Conservation (phyloP, 2,888 invertebrate genomes). For the Drosophila recens region DNA sequence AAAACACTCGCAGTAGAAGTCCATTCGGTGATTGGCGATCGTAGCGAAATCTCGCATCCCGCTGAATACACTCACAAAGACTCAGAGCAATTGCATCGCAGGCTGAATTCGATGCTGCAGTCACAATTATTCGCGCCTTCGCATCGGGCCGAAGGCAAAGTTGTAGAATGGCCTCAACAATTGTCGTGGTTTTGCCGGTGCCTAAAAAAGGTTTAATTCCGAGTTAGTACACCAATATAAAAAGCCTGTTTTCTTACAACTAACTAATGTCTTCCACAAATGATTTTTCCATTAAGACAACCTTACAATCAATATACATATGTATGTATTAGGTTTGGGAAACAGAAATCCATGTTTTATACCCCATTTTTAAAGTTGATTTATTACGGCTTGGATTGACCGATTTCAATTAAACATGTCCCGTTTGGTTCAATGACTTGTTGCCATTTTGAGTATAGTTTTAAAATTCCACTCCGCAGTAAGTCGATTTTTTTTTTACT, state of each 20-base stretch:
- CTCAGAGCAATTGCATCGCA: background rate
- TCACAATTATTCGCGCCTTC: background rate
- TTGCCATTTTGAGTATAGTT: too few species aligned
- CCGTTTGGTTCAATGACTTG: too few species aligned
- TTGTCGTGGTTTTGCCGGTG: background rate
- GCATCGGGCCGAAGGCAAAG: background rate
- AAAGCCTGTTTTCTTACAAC: background rate
- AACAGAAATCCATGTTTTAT: too few species aligned
- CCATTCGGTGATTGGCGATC: background rate
- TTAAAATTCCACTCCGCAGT: too few species aligned
- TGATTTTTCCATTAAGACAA: too few species aligned
- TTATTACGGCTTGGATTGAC: too few species aligned
- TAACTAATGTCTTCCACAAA: too few species aligned
- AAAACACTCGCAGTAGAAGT: background rate
- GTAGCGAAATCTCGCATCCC: background rate
- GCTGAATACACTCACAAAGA: background rate
- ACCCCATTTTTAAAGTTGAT: too few species aligned
- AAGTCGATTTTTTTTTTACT: too few species aligned
- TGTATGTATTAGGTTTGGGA: too few species aligned
- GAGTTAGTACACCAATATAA: background rate
- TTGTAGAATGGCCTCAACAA: slow-evolving; percentile 1
- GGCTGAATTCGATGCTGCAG: background rate
- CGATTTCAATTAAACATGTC: too few species aligned
- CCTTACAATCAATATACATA: too few species aligned
- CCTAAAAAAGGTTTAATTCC: background rate